Evolutionary conservation across 2,888 invertebrate genomes (phyloP), one percentile per base, ranked within the genome.

Genomic region (Cheilosia urbana): DNA sequence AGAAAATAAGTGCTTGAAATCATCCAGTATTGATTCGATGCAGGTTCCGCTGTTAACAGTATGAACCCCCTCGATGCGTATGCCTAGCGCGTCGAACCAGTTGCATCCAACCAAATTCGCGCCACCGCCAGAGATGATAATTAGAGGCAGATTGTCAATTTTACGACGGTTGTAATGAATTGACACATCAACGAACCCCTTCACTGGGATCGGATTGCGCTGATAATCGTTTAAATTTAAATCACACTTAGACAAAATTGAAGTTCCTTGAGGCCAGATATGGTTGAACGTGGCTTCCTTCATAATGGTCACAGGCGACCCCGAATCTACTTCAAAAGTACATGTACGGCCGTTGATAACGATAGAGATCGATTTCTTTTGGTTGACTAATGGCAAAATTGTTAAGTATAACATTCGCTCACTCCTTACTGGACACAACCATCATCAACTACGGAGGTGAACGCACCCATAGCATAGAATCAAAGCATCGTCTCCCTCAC

Each of bases 21-120:
- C 63, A 0, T 47, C 37, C 11, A 73, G 19, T 19, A 76, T 40
- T 63, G 71, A 62, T 21, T 72, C 37, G 17, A 73, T 75, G 53
- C 37, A n/a, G 17, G 6, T 17, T 40, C 21, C 24, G 15, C 34
- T 51, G 5, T 57, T 34, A 21, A 71, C 60, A 7, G 57, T 15
- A 57, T 87, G 40, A 30, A 82, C 65, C 0, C 77, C 79, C 40
- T 84, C 66, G 9, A 87, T 76, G 30, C 42, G 69, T 24, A 81
- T 84, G 30, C 87, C 80, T 27, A 83, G 75, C 15, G 81, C 62
- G 0, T 71, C 49, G 40, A 87, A 75, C 66, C 81, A 85, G 55
- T 87, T 78, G 21, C 76, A 80, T 21, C 69, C 81, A 30, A 87
- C 30, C 49, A 84, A 60, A 71, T 78, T 58, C 40, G 68, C 45